Conservation (phyloP, 2,113 vertebrate genomes). For the Rhea pennata region DNA sequence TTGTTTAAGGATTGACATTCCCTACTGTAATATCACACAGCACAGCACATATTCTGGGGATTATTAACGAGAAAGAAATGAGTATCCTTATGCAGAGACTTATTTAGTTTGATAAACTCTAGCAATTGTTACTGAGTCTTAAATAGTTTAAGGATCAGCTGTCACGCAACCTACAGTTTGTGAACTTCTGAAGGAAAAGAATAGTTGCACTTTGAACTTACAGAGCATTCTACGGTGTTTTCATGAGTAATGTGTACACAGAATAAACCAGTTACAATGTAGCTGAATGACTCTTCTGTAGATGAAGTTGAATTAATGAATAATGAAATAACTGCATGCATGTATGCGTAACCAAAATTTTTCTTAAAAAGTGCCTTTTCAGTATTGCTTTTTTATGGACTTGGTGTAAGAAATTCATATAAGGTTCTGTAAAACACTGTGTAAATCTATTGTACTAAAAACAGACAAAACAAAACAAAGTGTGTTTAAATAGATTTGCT, state of each 20-base stretch:
- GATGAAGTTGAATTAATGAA: neutral
- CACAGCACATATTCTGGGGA: neutral
- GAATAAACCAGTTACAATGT: neutral
- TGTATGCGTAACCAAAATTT: neutral
- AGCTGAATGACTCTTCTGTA: neutral
- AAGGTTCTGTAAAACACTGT: neutral
- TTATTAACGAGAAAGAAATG: neutral
- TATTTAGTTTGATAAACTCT: neutral
- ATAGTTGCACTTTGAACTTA: neutral
- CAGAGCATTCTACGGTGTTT: neutral
- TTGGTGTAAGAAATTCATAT: neutral
- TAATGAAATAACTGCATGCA: neutral
- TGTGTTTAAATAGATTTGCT: fast-evolving
- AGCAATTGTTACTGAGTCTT: neutral
- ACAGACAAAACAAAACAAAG: neutral
- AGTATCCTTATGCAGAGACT: neutral
- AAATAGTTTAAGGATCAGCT: neutral
- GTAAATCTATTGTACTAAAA: neutral
- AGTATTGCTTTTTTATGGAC: neutral
- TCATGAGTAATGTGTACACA: neutral
- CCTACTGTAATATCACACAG: neutral
- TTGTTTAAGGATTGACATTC: neutral
- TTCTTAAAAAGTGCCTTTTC: neutral
- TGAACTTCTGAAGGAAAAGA: neutral
- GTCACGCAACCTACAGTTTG: neutral